Evolutionary conservation across 1,140 invertebrate species (phyloP), one percentile per base, ranked within the genome.

Genomic region (Pseudomyrmex cubaensis): DNA sequence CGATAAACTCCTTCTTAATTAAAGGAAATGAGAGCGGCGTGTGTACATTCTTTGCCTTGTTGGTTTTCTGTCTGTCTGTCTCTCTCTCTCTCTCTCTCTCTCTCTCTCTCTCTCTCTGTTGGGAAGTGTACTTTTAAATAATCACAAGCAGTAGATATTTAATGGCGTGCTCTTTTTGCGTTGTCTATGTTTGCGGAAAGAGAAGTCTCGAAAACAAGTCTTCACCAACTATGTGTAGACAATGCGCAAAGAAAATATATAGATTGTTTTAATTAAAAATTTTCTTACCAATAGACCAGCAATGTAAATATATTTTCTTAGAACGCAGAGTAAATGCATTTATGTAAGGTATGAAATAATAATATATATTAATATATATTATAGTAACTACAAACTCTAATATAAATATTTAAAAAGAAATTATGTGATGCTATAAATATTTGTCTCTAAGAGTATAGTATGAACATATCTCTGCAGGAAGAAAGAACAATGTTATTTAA

Each of bases 1-100:
- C 17, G 63, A 57, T 78, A 78, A 78, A 78, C 44, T 69, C 69
- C 69, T 69, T 48, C 35, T 48, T 70, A 78, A 70, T 78, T 78
- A 78, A 70, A 46, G 5, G 57, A 70, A 52, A 48, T 48, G 54
- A 17, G 54, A 57, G 52, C 22, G n/a, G 75, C 17, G 48, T 44
- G 17, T 78, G 15, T 70, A 70, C 7, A n/a, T 59, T 78, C 35
- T 57, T 78, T 17, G 10, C 15, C 54, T 56, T 17, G 44, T 15
- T 70, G 13, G 50, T 3, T 54, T 2, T 56, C 25, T 73, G 17
- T 57, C 10, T 57, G 13, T 17, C 46, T 54, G 1, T 56, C 25
- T 73, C 54, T 57, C 10, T 57, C 7, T 17, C 46, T 20, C 20
- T 66, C 13, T 56, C 25, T 73, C 54, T 57, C 10, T 57, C 8